phyloP scores from a whole-genome alignment of 2,113 vertebrate genomes.

The Dasyurus viverrinus region DNA sequence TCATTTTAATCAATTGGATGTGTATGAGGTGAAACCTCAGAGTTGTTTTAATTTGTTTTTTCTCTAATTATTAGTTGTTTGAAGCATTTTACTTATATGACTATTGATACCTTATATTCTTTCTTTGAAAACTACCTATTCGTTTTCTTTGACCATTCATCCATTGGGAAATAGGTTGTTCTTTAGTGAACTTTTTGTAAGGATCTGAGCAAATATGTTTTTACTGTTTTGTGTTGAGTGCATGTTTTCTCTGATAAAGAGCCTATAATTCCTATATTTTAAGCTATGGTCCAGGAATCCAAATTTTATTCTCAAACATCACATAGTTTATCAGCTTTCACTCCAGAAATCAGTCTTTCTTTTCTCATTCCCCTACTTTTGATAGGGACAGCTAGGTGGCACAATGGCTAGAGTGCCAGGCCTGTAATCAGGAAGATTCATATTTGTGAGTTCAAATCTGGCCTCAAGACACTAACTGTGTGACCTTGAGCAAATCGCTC shows the following conservation, averaged over 20 bases:
- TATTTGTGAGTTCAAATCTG: no score
- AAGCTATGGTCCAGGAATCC: not conserved
- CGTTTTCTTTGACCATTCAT: not conserved
- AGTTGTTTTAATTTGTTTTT: not conserved
- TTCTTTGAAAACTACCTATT: no score
- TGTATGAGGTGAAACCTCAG: not conserved
- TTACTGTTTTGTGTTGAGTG: not conserved
- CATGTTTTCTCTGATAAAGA: not conserved
- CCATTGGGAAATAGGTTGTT: not conserved
- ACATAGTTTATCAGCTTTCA: not conserved
- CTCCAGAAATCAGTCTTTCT: not conserved
- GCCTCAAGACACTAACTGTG: no score
- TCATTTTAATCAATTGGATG: not conserved
- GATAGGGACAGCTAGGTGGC: not conserved
- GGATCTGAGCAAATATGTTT: not conserved
- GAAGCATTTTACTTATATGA: not conserved
- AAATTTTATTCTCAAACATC: not conserved
- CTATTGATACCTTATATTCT: not conserved
- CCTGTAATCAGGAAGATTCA: no score
- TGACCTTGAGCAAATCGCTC: no score
- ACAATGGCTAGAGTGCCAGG: no score
- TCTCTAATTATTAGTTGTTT: not conserved
- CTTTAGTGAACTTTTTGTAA: not conserved
- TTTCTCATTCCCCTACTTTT: not conserved
- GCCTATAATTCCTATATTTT: not conserved